Conservation (phyloP, 2,113 vertebrate genomes). For the Telmatochromis sp. region DNA sequence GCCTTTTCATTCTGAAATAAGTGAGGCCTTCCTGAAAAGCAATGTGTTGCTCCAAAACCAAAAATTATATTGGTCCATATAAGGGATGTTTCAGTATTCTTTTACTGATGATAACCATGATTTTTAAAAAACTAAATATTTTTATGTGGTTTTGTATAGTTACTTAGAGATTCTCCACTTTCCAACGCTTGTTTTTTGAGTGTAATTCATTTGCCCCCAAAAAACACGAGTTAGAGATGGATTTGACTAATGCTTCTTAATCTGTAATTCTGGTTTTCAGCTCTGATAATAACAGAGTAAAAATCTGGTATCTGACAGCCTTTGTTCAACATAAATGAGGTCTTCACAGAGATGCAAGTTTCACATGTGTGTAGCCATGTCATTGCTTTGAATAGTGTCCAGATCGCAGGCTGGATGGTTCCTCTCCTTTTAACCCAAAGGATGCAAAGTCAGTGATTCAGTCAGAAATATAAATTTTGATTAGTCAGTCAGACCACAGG, state of each 20-base stretch:
- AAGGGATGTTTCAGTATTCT: not conserved
- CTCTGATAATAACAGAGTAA: not conserved
- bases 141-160: not conserved
- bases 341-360: not conserved
- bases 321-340: not conserved
- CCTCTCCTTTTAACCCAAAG: not conserved
- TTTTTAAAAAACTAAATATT: not conserved
- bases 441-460: not conserved
- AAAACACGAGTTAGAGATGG: rapidly evolving
- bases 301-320: not conserved
- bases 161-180: not conserved
- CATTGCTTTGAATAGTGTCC: not conserved
- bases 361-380: not conserved
- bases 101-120: not conserved
- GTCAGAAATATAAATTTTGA: not conserved
- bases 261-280: rapidly evolving
- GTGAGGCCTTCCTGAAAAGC: not conserved
- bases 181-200: rapidly evolving
- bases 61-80: not conserved
- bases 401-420: not conserved
- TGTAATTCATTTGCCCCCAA: rapidly evolving
- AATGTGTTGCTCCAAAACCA: rapidly evolving
- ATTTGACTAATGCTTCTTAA: not conserved
- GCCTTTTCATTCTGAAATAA: not conserved
- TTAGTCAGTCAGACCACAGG: not conserved